phyloP scores from a whole-genome alignment of 2,888 invertebrate species.

The Elmis aenea region DNA sequence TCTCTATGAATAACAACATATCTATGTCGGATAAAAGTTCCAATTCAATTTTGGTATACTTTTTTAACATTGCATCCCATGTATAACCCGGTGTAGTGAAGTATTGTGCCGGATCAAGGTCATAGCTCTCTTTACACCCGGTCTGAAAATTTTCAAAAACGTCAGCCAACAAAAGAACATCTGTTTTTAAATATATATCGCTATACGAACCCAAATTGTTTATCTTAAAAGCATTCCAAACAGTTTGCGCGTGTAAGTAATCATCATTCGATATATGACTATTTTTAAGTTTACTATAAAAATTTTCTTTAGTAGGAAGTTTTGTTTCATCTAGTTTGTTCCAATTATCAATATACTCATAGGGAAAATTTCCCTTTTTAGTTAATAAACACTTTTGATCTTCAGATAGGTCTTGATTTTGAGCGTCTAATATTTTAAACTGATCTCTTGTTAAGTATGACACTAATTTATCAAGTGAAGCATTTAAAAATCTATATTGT shows the following conservation, averaged over 20 bases:
- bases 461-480: no score
- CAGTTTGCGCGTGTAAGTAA: constrained; percentile 34
- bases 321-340: constrained; percentile 24
- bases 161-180: no score
- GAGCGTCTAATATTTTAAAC: no score
- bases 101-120: constrained; percentile 35
- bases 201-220: no score
- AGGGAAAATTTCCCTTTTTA: constrained; percentile 36
- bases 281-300: constrained; percentile 26
- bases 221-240: constrained; percentile 35
- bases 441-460: no score
- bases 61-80: constrained; percentile 38
- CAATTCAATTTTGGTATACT: constrained; percentile 31
- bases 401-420: no score
- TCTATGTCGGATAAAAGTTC: constrained; percentile 37
- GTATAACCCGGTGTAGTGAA: constrained; percentile 35
- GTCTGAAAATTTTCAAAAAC: constrained; percentile 39
- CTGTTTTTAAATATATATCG: no score
- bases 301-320: constrained; percentile 25
- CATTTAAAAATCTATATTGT: no score
- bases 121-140: constrained; percentile 21
- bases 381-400: no score
- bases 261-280: no score
- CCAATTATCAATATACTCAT: constrained; percentile 30
- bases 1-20: constrained; percentile 32